Evolutionary conservation across 2,113 vertebrate species (phyloP), one percentile per base, ranked within the genome.

Genomic region (Paradoxurus hermaphroditus): DNA sequence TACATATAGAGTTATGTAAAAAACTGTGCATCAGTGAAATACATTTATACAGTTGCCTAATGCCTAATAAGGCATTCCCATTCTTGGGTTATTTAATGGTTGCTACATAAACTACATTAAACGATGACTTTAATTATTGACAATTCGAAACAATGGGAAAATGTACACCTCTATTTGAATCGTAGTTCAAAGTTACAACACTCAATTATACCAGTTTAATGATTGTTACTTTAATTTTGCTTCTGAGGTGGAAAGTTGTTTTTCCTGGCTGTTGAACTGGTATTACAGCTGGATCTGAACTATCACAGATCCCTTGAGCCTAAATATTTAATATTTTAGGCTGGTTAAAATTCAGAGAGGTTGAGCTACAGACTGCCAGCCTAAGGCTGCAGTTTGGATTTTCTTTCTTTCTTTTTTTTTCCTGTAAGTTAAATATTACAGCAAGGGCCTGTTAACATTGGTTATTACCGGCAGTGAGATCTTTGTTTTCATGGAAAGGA

Each of bases 321-420:
- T 94, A 86, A 92, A 86, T 89, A 86, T 95, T 96, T 97, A 90
- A 41, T 94, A 92, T 70, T 94, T 82, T 68, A 96, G 62, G 21
- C 41, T 78, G 36, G 89, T 86, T 94, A 86, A 84, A 91, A 79
- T 53, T 62, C 46, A 82, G 79, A 86, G n/a, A 82, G 27, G 31
- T 73, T 65, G 56, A 92, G 41, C 67, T 59, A 78, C 19, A 53
- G 46, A 51, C 11, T 85, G 10, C 63, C 36, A 62, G 31, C n/a
- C 46, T 82, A 68, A 72, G 63, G 39, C 46, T 81, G 31, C 12
- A 15, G n/a, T 53, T 81, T 95, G n/a, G 27, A 81, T 68, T 75
- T 87, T 56, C 53, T 62, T 68, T 72, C 19, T 31, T 84, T 34
- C 56, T n/a, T 56, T 78, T 79, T 79, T 68, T 90, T 39, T 8